These are phyloP conservation scores for Hemibagrus guttatus DNA, from an alignment of 2,797 vertebrate genomes.

Conservation along the genomic window DNA sequence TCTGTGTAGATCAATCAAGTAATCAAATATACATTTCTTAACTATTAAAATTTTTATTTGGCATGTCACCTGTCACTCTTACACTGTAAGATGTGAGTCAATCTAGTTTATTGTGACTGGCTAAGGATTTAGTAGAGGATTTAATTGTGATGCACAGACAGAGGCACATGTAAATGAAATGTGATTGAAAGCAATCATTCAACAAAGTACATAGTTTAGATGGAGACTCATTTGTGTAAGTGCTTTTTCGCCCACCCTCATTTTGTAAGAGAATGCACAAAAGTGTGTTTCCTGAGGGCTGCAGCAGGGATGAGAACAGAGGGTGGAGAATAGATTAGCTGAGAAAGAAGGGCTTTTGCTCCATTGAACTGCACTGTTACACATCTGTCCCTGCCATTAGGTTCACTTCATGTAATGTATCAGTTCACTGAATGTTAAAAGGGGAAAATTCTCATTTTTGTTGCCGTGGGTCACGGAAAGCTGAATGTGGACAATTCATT, in stretches of 20 bases:
- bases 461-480: background rate
- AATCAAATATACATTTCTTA: background rate
- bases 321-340: constrained; percentile 54
- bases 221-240: constrained; percentile 25
- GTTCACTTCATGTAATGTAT: constrained; percentile 13
- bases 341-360: constrained; percentile 60
- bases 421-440: constrained; percentile 6
- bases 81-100: background rate
- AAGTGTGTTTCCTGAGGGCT: constrained; percentile 13
- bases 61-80: background rate
- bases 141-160: constrained; percentile 38
- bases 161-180: constrained; percentile 24
- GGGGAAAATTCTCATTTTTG: background rate
- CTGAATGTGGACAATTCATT: background rate
- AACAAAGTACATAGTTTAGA: constrained; percentile 22
- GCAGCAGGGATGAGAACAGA: background rate
- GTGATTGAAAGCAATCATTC: constrained; percentile 31
- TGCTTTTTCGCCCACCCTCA: constrained; percentile 34
- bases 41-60: background rate
- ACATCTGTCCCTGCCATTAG: constrained; percentile 60
- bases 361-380: constrained; percentile 59
- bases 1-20: background rate
- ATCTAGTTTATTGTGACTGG: constrained; percentile 42
- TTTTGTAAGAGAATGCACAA: constrained; percentile 35
- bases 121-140: constrained; percentile 22